Conservation (phyloP, 2,113 vertebrate species). For the Phyllopteryx taeniolatus region DNA sequence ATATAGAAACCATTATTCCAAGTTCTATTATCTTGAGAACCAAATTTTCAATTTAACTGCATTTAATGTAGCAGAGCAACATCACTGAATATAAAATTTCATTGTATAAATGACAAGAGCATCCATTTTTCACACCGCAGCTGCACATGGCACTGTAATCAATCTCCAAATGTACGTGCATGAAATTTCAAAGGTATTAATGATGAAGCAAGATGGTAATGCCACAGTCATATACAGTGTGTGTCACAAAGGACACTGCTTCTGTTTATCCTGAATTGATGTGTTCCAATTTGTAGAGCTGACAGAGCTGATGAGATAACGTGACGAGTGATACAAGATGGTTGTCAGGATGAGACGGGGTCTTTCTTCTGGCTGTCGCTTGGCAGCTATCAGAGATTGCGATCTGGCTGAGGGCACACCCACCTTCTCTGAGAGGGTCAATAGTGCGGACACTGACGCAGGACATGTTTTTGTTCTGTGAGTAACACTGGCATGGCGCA, state of each 20-base stretch:
- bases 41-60: neutral
- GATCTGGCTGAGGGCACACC: constrained; percentile 43
- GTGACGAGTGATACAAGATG: constrained; percentile 38
- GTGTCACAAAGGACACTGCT: constrained; percentile 24
- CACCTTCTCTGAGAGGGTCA: constrained; percentile 48
- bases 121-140: constrained; percentile 12
- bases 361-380: constrained; percentile 43
- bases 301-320: constrained; percentile 64
- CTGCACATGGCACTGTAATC: constrained; percentile 32
- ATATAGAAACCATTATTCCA: neutral
- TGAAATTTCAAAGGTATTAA: constrained; percentile 26
- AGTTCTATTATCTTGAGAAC: neutral
- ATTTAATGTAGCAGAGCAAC: neutral
- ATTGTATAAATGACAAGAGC: constrained; percentile 12
- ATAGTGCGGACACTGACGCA: constrained; percentile 36
- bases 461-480: constrained; percentile 45
- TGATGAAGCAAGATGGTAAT: constrained; percentile 30
- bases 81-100: constrained; percentile 23
- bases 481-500: constrained; percentile 31
- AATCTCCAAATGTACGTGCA: constrained; percentile 33
- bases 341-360: constrained; percentile 41
- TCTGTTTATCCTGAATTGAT: constrained; percentile 24
- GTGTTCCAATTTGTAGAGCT: constrained; percentile 58
- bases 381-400: constrained; percentile 48
- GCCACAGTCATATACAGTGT: constrained; percentile 11